Evolutionary conservation across 2,113 vertebrate genomes (phyloP).

Genomic region (Numida meleagris): DNA sequence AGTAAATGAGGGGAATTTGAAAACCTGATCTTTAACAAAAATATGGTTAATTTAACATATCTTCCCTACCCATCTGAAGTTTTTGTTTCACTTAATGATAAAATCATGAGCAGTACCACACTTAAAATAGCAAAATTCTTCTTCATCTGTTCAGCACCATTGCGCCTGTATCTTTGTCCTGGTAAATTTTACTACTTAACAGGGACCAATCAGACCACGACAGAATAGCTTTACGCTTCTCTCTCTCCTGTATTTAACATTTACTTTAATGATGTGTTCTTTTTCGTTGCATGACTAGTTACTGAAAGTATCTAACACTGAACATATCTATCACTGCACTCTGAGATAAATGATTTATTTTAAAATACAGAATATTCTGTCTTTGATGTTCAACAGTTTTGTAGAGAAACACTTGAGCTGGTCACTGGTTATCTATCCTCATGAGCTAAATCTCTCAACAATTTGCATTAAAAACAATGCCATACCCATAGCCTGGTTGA

Average conservation of each 20-base stretch:
- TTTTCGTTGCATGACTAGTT: slow-evolving; percentile 19
- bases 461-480: slow-evolving; percentile 61
- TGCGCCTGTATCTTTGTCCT: background rate
- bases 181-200: slow-evolving; percentile 19
- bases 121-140: background rate
- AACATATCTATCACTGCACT: background rate
- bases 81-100: background rate
- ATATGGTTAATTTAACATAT: background rate
- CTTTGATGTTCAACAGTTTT: slow-evolving; percentile 65
- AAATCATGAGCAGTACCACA: background rate
- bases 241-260: slow-evolving; percentile 21
- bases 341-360: slow-evolving; percentile 57
- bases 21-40: slow-evolving; percentile 15
- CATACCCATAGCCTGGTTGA: slow-evolving; percentile 4
- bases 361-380: slow-evolving; percentile 43
- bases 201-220: background rate
- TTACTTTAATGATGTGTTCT: slow-evolving; percentile 13
- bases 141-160: slow-evolving; percentile 1
- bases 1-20: background rate
- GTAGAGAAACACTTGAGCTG: slow-evolving; percentile 43
- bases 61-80: background rate
- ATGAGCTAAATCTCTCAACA: slow-evolving; percentile 25
- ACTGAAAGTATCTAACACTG: background rate
- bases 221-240: background rate
- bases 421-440: slow-evolving; percentile 55